Base-by-base conservation (phyloP, 2,888 invertebrate species). In the Ischnura elegans region DNA sequence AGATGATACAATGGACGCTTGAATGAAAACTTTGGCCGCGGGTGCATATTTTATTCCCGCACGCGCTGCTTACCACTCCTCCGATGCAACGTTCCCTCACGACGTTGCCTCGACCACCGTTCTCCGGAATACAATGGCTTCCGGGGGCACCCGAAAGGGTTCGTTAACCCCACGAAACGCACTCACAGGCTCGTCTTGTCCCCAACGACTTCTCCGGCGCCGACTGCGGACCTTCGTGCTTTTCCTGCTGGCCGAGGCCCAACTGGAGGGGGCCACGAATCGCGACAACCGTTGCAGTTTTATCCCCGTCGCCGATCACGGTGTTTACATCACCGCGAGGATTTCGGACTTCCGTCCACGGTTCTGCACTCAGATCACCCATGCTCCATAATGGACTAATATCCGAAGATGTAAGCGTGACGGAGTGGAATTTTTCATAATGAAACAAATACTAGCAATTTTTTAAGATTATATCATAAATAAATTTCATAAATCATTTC, bases 161-260 rank as follows among this genome's bases (percentile, higher is more conserved):
- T 66, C 66, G 66, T 66, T 66, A n/a, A 66, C 66, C 66, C 66
- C 66, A 10, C 66, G 66, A 66, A 66, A 66, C 66, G 29, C 29
- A 29, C 6, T 21, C 25, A 61, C 21, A 19, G 25, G 25, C 25
- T 5, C 5, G 5, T 19, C 25, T 5, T 13, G 19, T 19, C 25
- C 61, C 5, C 61, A 5, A 2, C 61, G 61, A 21, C 61, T 5
- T 61, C 61, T 19, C 61, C 61, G 61, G 21, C 16, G 61, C 61
- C 61, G 5, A 0, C 61, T 13, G 13, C 47, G 47, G 47, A 2
- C 25, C 61, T 61, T 25, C 61, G 29, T 66, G 66, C 66, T 66
- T 66, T 66, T 5, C 66, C 66, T 21, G 66, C 66, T 29, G 66
- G 29, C 55, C 29, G 66, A 5, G 6, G 29, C 66, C 55, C 55